Evolutionary conservation across 2,113 vertebrate genomes (phyloP).

Genomic region (Poicephalus gulielmi): DNA sequence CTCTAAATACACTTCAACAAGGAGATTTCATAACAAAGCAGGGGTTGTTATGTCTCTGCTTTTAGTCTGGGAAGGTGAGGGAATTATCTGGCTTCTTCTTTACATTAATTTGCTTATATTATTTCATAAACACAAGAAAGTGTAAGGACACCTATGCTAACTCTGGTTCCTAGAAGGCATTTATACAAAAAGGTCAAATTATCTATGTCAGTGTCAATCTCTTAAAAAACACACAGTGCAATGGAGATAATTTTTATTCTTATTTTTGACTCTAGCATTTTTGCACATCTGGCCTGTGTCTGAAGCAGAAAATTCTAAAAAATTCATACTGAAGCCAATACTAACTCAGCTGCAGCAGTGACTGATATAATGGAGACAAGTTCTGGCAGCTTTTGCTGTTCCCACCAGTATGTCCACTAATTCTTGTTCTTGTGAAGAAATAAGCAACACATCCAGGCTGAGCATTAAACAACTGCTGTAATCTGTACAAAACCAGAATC

Average conservation of each 20-base stretch:
- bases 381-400: background rate
- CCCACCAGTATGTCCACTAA: background rate
- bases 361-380: background rate
- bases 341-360: background rate
- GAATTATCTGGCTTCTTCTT: conserved; percentile 19
- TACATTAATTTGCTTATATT: conserved; percentile 25
- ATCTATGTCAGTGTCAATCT: background rate
- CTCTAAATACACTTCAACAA: background rate
- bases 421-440: background rate
- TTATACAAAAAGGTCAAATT: background rate
- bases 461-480: background rate
- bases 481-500: background rate
- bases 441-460: background rate
- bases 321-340: background rate
- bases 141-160: background rate
- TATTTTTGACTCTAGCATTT: background rate
- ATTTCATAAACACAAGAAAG: background rate
- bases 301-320: background rate
- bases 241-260: background rate
- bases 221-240: background rate
- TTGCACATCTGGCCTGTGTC: background rate
- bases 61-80: background rate
- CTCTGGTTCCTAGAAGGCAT: background rate
- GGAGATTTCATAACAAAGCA: conserved; percentile 3
- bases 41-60: background rate